A percentile compares a stretch with the other conserved stretches of the same genome.
phyloP scores from a whole-genome alignment of 2,888 invertebrate genomes.

The Aleiodes testaceus region DNA sequence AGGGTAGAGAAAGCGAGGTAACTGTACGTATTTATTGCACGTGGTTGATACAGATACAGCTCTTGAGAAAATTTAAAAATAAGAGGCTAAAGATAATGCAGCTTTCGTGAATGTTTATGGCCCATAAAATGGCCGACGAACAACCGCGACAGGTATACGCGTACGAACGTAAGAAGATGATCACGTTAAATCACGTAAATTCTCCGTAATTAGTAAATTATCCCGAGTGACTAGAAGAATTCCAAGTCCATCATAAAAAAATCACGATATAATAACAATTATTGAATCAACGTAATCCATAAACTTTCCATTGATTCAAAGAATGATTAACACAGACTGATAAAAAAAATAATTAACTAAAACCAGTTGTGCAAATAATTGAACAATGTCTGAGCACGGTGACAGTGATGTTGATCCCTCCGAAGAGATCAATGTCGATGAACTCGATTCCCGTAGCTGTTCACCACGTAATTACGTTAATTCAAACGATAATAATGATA shows the following conservation, averaged over 20 bases:
- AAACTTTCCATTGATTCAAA: neutral
- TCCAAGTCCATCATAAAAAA: neutral
- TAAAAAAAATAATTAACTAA: neutral
- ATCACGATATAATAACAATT: too few relatives aligned
- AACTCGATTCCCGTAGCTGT: constrained; percentile 67
- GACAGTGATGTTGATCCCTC: constrained; percentile 69
- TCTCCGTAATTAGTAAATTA: constrained; percentile 55
- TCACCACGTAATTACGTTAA: constrained; percentile 61
- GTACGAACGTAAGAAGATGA: constrained; percentile 50
- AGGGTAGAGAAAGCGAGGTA: constrained; percentile 52
- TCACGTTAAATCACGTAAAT: constrained; percentile 49
- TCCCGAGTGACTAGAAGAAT: constrained; percentile 25
- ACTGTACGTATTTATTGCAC: constrained; percentile 48
- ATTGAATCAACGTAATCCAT: neutral
- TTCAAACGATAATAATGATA: constrained; percentile 48
- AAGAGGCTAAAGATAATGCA: constrained; percentile 19
- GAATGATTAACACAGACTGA: constrained; percentile 1
- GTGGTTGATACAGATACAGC: constrained; percentile 14
- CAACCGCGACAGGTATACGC: constrained; percentile 51
- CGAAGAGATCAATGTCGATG: constrained; percentile 71
- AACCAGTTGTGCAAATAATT: constrained; percentile 23
- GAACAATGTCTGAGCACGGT: constrained; percentile 65
- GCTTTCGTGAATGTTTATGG: constrained; percentile 53
- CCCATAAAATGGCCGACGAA: constrained; percentile 56
- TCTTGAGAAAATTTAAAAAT: neutral